A percentile compares a stretch with the other conserved stretches of the same genome.
phyloP scores from a whole-genome alignment of 2,888 invertebrate genomes.

The Agriopis leucophaearia region DNA sequence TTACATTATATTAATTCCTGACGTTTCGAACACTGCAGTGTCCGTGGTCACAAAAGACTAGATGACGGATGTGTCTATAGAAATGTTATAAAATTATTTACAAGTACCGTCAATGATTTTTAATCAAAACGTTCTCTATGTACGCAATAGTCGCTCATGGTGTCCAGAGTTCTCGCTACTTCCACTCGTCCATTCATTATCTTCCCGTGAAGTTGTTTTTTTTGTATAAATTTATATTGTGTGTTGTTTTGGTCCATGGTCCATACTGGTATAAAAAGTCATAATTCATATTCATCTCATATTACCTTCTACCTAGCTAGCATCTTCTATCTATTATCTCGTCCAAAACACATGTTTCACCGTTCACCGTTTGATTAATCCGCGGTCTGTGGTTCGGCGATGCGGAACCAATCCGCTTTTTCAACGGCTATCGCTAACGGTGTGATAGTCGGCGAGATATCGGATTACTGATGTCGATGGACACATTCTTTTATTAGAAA shows the following conservation, averaged over 20 bases:
- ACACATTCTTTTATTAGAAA: constrained; percentile 39
- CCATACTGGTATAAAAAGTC: too few species aligned
- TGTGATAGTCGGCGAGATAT: constrained; percentile 42
- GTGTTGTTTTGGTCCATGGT: too few species aligned
- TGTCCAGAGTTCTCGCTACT: too few species aligned
- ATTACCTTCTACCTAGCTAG: background rate
- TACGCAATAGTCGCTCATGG: too few species aligned
- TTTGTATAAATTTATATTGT: background rate
- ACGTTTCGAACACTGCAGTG: too few species aligned
- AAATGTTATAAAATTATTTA: too few species aligned
- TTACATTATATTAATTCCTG: too few species aligned
- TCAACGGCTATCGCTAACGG: constrained; percentile 46
- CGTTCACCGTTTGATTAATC: constrained; percentile 38
- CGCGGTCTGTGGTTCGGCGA: constrained; percentile 38
- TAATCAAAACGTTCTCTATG: too few species aligned
- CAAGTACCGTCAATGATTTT: too few species aligned
- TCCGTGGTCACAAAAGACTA: too few species aligned
- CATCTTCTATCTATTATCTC: constrained; percentile 14
- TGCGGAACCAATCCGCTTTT: constrained; percentile 44
- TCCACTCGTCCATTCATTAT: background rate
- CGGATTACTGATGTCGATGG: constrained; percentile 40
- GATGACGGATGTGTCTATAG: too few species aligned
- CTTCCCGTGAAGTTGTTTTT: background rate
- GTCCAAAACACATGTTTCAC: constrained; percentile 35
- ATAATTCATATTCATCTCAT: background rate